Evolutionary conservation across 2,113 vertebrate species (phyloP), one percentile per base, ranked within the genome.

Genomic region (Brienomyrus brachyistius): DNA sequence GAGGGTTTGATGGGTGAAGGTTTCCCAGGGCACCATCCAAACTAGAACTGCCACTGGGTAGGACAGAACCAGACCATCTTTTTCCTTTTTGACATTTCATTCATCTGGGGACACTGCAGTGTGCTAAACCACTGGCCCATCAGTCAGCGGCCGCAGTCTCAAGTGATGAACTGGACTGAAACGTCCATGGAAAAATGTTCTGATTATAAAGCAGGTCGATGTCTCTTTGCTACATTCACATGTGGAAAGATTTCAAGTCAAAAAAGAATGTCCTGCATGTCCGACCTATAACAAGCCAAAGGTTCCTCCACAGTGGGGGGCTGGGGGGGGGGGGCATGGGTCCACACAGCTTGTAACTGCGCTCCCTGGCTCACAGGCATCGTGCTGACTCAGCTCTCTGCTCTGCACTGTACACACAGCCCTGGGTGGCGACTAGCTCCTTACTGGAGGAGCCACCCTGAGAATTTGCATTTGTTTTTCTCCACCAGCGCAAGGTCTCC

Each of bases 381-480:
- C 0, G 48, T 15, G 45, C 7, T 86, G 52, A 54, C 17, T 0
- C 52, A 54, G 15, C 40, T 45, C 43, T 19, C 7, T 23, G 21
- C 43, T 8, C 7, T 45, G 43, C 4, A 43, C 19, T 10, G 21
- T 47, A 11, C 17, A 23, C 4, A 10, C 10, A 48, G 15, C 43
- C 80, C 80, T 21, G 9, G 70, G 23, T 35, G 1, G 10, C 70
- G 7, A 8, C 7, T 5, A 83, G 80, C 35, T 47, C 47, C 48
- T 86, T n/a, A 8, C 48, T 74, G 27, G 27, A 4, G 50, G 48
- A 19, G 2, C n/a, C 27, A 11, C 50, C 40, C 82, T 86, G 48
- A 31, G 88, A 70, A 54, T 21, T 82, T 54, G 70, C 50, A 50
- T 52, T 89, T 89, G 70, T 89, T 89, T 89, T 80, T 77, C 59